Percentiles rank a stretch among this genome's conserved stretches.
phyloP scores from a whole-genome alignment of 2,888 invertebrate genomes.

The Apamea sordens region DNA sequence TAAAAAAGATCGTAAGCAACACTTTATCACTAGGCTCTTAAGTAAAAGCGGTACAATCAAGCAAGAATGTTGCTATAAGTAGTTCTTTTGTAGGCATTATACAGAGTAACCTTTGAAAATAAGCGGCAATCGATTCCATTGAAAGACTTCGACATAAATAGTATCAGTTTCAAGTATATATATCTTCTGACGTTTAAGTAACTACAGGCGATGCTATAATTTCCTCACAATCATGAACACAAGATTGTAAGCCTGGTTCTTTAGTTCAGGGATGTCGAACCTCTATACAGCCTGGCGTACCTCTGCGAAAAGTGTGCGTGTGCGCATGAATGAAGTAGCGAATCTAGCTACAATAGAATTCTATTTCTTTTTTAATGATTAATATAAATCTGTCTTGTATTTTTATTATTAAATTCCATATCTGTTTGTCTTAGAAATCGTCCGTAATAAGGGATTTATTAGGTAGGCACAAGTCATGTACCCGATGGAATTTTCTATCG shows the following conservation, averaged over 20 bases:
- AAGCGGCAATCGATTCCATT: constrained; percentile 14
- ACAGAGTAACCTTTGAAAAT: neutral
- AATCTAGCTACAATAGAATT: neutral
- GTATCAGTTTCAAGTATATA: constrained; percentile 12
- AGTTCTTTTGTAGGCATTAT: neutral
- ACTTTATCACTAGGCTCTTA: neutral
- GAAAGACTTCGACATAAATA: constrained; percentile 18
- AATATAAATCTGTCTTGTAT: neutral
- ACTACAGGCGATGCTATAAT: constrained; percentile 22
- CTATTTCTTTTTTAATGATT: neutral
- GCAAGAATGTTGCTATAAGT: neutral
- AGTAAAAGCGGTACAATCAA: neutral
- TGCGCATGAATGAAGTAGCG: neutral
- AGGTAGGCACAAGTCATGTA: neutral
- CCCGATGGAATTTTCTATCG: neutral
- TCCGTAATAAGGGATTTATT: neutral
- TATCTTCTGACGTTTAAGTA: constrained; percentile 21
- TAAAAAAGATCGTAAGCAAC: neutral
- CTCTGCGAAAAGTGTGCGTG: neutral
- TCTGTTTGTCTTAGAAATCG: neutral
- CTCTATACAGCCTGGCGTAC: neutral
- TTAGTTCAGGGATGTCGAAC: constrained; percentile 22
- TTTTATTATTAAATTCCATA: neutral
- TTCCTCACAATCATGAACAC: constrained; percentile 28
- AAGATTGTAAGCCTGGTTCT: constrained; percentile 32